Conservation (phyloP, 2,797 vertebrate species). For the Eidolon dupreanum region DNA sequence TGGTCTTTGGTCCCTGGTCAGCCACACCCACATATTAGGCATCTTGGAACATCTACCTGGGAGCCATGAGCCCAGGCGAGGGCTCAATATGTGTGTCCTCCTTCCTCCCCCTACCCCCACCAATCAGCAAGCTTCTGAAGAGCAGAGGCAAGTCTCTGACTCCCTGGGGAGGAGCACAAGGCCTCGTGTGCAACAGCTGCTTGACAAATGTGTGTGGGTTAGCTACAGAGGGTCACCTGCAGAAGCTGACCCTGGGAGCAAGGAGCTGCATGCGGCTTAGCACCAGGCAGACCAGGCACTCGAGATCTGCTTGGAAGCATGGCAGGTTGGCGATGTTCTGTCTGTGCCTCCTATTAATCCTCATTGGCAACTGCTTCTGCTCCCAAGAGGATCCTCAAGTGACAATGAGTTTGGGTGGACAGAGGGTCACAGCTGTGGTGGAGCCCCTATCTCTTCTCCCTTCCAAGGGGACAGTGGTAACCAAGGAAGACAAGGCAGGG, state of each 20-base stretch:
- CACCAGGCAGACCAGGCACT: neutral
- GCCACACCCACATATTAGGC: neutral
- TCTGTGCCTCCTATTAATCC: neutral
- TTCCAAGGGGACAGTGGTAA: neutral
- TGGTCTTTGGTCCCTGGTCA: neutral
- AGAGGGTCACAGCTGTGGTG: neutral
- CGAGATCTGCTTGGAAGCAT: neutral
- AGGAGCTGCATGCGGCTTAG: too few species aligned
- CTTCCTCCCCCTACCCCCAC: neutral
- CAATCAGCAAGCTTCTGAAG: neutral
- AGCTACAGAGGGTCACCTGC: neutral
- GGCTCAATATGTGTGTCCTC: too few species aligned
- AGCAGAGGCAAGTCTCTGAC: neutral
- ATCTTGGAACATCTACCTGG: neutral
- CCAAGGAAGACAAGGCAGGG: neutral
- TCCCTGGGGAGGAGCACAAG: neutral
- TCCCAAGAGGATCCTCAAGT: neutral
- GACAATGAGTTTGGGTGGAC: neutral
- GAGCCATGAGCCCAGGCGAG: neutral
- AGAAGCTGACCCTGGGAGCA: neutral
- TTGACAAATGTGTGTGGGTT: neutral
- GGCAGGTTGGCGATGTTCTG: neutral
- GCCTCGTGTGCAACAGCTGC: neutral
- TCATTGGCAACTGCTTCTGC: neutral
- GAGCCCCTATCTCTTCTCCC: neutral